phyloP scores from a whole-genome alignment of 1,140 invertebrate genomes.

The Apis florea region DNA sequence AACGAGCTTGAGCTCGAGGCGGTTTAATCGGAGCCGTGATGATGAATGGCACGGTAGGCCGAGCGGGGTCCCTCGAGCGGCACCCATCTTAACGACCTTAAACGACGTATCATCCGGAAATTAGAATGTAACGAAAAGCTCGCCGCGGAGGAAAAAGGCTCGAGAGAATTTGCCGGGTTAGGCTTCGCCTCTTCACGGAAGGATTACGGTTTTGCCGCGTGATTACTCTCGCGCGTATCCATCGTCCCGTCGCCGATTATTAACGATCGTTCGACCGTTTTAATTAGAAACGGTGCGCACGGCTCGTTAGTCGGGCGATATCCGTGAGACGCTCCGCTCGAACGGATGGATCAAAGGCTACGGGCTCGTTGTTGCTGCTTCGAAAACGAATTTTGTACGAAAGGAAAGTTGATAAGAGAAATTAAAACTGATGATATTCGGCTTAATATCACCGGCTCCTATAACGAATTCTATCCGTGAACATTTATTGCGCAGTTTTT shows the following conservation, averaged over 20 bases:
- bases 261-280: slow-evolving; percentile 11
- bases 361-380: too few species aligned
- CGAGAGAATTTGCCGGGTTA: slow-evolving; percentile 5
- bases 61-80: not conserved
- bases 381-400: too few species aligned
- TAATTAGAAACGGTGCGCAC: slow-evolving; percentile 21
- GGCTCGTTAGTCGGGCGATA: not conserved
- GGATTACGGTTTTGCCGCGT: not conserved
- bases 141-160: not conserved
- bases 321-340: not conserved
- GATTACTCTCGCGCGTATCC: not conserved
- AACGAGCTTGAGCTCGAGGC: slow-evolving; percentile 28
- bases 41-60: slow-evolving; percentile 33
- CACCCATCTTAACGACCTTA: slow-evolving; percentile 28
- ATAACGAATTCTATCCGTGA: not conserved
- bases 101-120: slow-evolving; percentile 32
- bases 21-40: slow-evolving; percentile 40
- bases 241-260: not conserved
- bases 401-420: too few species aligned
- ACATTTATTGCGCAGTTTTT: not conserved
- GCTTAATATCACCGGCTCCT: too few species aligned
- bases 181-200: not conserved
- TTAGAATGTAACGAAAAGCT: slow-evolving; percentile 30
- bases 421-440: too few species aligned
- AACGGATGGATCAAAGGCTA: not conserved